Base-by-base conservation (phyloP, 1,140 invertebrate genomes). In the Lordiphosa stackelbergi region DNA sequence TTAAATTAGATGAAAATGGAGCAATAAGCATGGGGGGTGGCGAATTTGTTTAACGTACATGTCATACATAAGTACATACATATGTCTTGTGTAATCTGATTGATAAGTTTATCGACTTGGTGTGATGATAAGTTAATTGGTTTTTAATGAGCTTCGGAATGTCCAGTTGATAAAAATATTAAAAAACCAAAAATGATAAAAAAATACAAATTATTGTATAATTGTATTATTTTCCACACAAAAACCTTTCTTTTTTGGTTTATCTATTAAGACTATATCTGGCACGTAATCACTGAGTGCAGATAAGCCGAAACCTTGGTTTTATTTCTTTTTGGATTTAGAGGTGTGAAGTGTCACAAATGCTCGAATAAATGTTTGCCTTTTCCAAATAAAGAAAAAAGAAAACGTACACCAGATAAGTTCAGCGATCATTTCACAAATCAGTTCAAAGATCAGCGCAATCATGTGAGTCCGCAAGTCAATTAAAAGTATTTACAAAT, bases 51-150 rank as follows among this genome's bases (percentile, higher is more conserved):
- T 45, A 5, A 7, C 38, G 5, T 10, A 19, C n/a, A 11, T 43
- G 24, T 22, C 1, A 7, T 28, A 45, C 12, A 8, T 12, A 28
- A 31, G 34, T 36, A 22, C 10, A 6, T 35, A 36, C 9, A 10
- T 9, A 16, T 36, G 12, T 49, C 13, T 48, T 48, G 46, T 37
- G 13, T 37, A 37, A 49, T 34, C 31, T 37, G 3, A 5, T 5
- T 34, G 35, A 36, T 35, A 37, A 37, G 47, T n/a, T 51, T 54
- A 69, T 60, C 55, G 13, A 6, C 5, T 19, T 31, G 13, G 13
- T 62, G 16, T 35, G 54, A 53, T 52, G 52, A 53, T 52, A 58
- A 58, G 16, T 28, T 56, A 74, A 74, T 74, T 74, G 72, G 75
- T 57, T 74, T 74, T 48, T 34, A 70, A 70, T 43, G 53, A 31